Evolutionary conservation across 1,140 invertebrate species (phyloP), one percentile per base, ranked within the genome.

Genomic region (Aphelinus atriplicis): DNA sequence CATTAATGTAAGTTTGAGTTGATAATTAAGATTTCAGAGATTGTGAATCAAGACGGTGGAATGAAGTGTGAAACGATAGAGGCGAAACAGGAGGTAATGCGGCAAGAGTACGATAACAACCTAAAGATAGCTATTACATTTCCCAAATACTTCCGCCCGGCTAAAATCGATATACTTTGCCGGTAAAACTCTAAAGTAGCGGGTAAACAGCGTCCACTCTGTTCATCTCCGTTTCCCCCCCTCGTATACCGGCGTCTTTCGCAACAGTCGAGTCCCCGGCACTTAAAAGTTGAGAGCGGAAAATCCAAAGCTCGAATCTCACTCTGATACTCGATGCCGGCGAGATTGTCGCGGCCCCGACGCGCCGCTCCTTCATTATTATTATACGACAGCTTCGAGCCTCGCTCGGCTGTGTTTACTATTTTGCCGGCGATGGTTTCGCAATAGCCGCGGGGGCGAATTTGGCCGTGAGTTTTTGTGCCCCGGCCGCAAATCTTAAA

Each of bases 401-500:
- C 58, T n/a, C 3, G 57, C 57, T 2, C 57, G 0, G 42, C 45
- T 43, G 42, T 60, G 57, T 75, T 57, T 60, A 60, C 58, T 60
- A 60, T 43, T 60, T 60, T 60, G 1, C 58, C 55, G 55, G 42
- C 42, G 42, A 7, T 43, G 58, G 58, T 43, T 43, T 60, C 58
- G 58, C 58, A 43, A 60, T 60, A 60, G n/a, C 58, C 5, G 26
- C 58, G 58, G 55, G 55, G 58, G 42, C 42, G 45, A 60, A 60
- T 60, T 60, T 60, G 45, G 58, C 43, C 58, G 42, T 60, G 26
- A 43, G 58, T 60, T 60, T 60, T 60, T 10, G 9, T n/a, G 26
- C 58, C 6, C 58, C 42, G 61, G 51, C 58, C 58, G 61, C 69
- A 71, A 71, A 71, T 71, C 69, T 71, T 60, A 60, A 71, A 71